Conservation (phyloP, 2,888 invertebrate species). For the Dascillus cervinus region DNA sequence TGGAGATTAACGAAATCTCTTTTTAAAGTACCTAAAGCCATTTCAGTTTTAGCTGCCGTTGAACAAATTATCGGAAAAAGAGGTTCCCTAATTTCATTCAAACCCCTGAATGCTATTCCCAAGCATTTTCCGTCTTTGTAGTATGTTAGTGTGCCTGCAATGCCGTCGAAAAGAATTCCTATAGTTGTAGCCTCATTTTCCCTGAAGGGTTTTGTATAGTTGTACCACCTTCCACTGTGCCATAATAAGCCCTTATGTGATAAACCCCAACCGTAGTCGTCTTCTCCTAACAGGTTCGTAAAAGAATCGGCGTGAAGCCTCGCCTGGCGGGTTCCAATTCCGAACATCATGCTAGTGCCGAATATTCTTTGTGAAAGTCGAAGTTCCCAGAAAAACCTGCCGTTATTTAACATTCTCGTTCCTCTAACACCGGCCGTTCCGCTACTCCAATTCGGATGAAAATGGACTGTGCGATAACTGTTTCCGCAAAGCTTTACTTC, state of each 20-base stretch:
- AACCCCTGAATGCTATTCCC: slow-evolving; percentile 62
- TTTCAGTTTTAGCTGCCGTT: slow-evolving; percentile 68
- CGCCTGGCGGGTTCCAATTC: slow-evolving; percentile 44
- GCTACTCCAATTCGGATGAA: slow-evolving; percentile 70
- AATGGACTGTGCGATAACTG: slow-evolving; percentile 53
- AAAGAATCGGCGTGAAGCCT: slow-evolving; percentile 60
- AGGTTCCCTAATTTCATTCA: slow-evolving; percentile 53
- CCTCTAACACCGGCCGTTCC: slow-evolving; percentile 66
- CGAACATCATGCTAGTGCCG: slow-evolving; percentile 72
- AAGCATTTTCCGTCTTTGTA: slow-evolving; percentile 62
- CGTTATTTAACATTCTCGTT: slow-evolving; percentile 56
- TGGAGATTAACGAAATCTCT: slow-evolving; percentile 60
- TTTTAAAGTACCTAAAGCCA: slow-evolving; percentile 53
- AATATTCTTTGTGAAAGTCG: slow-evolving; percentile 56
- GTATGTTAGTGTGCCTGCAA: slow-evolving; percentile 60
- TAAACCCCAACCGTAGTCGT: slow-evolving; percentile 62
- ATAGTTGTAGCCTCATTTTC: slow-evolving; percentile 62
- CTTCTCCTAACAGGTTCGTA: slow-evolving; percentile 64
- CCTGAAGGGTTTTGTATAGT: slow-evolving; percentile 60
- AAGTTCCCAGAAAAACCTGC: slow-evolving; percentile 59
- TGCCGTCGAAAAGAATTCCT: slow-evolving; percentile 61
- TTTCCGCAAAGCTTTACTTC: slow-evolving; percentile 53
- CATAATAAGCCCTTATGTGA: slow-evolving; percentile 65
- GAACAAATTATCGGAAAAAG: slow-evolving; percentile 64
- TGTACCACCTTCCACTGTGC: slow-evolving; percentile 56